These are phyloP conservation scores for Portunus trituberculatus DNA, from an alignment of 1,140 invertebrate species.

Conservation along the genomic window DNA sequence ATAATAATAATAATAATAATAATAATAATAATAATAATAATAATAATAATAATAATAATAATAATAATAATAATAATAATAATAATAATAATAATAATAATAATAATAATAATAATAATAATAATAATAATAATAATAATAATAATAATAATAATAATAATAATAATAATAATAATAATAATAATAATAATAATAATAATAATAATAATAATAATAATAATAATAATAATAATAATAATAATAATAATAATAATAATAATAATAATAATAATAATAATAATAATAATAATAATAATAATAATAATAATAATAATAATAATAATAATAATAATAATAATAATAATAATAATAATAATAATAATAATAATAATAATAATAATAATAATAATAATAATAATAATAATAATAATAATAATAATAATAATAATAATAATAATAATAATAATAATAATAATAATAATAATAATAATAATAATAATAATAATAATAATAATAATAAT, in stretches of 20 bases:
- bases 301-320: not conserved
- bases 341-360: slow-evolving; percentile 33
- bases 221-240: not conserved
- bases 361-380: slow-evolving; percentile 29
- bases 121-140: too few species aligned
- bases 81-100: too few species aligned
- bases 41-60: too few species aligned
- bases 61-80: too few species aligned
- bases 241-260: not conserved
- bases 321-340: not conserved
- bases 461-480: not conserved
- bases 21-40: too few species aligned
- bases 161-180: too few species aligned
- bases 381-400: not conserved
- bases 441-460: not conserved
- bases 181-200: not conserved
- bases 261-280: not conserved
- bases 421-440: not conserved
- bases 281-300: not conserved
- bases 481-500: not conserved
- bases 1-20: too few species aligned
- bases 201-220: not conserved
- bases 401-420: slow-evolving; percentile 10
- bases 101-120: too few species aligned
- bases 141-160: too few species aligned